Conservation (phyloP, 2,113 vertebrate species). For the Carassius carassius region DNA sequence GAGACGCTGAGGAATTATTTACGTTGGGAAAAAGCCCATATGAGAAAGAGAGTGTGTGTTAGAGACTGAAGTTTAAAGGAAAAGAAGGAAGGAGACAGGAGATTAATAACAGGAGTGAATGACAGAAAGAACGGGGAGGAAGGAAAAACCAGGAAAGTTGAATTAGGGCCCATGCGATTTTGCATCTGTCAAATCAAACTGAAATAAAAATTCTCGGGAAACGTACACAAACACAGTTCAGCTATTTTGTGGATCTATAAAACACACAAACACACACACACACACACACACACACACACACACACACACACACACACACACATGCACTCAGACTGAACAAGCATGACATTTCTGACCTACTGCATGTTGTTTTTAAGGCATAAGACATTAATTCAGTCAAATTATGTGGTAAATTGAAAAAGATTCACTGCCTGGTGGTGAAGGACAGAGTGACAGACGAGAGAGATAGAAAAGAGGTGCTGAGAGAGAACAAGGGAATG, state of each 20-base stretch:
- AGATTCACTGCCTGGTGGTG: not conserved
- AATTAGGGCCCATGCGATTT: not conserved
- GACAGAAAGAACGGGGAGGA: constrained; percentile 22
- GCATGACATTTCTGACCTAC: too few relatives aligned
- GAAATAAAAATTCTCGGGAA: not conserved
- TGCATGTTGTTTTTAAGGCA: not conserved
- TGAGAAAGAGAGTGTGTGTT: constrained; percentile 16
- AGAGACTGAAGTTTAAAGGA: constrained; percentile 35
- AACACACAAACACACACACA: too few relatives aligned
- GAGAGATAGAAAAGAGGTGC: constrained; percentile 27
- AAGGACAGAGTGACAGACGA: constrained; percentile 18
- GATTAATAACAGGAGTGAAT: constrained; percentile 18
- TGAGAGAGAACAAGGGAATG: constrained; percentile 39
- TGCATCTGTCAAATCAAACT: not conserved
- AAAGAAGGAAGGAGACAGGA: constrained; percentile 21
- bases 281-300: too few relatives aligned
- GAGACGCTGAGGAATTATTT: constrained; percentile 41
- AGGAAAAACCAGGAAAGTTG: constrained; percentile 19
- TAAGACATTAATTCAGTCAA: constrained; percentile 19
- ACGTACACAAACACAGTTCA: not conserved
- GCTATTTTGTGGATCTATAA: too few relatives aligned
- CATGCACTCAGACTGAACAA: too few relatives aligned
- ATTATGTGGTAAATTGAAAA: not conserved
- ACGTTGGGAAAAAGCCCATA: constrained; percentile 39
- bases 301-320: too few relatives aligned